Conservation (phyloP, 2,888 invertebrate genomes). For the Hirtodrosophila histrioides region DNA sequence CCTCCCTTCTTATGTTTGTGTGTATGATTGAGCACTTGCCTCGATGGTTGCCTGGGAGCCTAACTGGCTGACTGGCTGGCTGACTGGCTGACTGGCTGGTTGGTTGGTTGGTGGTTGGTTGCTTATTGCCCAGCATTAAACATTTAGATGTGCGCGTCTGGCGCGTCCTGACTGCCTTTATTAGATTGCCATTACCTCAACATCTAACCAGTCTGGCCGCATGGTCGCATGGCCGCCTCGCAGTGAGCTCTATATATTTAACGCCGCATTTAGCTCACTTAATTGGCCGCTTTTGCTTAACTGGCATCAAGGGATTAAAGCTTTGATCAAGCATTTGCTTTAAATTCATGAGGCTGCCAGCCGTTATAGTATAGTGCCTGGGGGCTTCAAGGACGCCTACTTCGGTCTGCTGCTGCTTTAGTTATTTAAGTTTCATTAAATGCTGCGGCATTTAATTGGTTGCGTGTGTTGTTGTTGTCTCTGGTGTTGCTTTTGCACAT, state of each 20-base stretch:
- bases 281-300: slow-evolving; percentile 72
- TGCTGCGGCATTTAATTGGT: slow-evolving; percentile 60
- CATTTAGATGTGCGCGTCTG: slow-evolving; percentile 66
- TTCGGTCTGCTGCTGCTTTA: slow-evolving; percentile 19
- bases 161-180: slow-evolving; percentile 56
- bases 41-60: slow-evolving; percentile 10
- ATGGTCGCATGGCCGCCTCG: slow-evolving; percentile 18
- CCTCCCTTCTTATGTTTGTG: slow-evolving; percentile 26
- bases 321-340: slow-evolving; percentile 74
- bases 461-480: slow-evolving; percentile 25
- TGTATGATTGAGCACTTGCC: slow-evolving; percentile 61
- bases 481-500: slow-evolving; percentile 29
- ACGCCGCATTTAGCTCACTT: slow-evolving; percentile 71
- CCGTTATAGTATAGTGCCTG: background rate
- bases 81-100: slow-evolving; percentile 24
- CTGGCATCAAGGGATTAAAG: slow-evolving; percentile 73
- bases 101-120: slow-evolving; percentile 21
- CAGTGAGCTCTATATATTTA: slow-evolving; percentile 59
- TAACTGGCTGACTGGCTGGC: slow-evolving; percentile 17
- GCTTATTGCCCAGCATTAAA: slow-evolving; percentile 66
- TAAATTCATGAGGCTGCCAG: slow-evolving; percentile 61
- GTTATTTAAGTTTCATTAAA: slow-evolving; percentile 72
- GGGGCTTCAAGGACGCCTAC: slow-evolving; percentile 54
- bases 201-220: slow-evolving; percentile 23
- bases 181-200: slow-evolving; percentile 63